These are phyloP conservation scores for Diglossa brunneiventris DNA, from an alignment of 2,113 vertebrate species.

Conservation along the genomic window DNA sequence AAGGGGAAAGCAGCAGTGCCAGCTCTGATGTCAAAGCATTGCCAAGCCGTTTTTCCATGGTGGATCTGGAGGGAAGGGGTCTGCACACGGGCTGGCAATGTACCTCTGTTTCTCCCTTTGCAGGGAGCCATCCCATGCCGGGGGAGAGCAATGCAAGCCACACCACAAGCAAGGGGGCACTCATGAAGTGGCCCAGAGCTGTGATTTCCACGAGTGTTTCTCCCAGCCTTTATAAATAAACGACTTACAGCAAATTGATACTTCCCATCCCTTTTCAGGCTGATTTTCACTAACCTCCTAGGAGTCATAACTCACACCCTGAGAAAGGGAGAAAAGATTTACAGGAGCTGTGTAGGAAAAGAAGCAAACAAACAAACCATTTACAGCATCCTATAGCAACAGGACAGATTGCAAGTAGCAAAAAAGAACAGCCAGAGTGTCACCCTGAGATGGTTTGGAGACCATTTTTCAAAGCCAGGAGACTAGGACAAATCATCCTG, in stretches of 20 bases:
- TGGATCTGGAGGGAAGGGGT: background rate
- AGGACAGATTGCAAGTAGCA: background rate
- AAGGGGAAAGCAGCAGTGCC: background rate
- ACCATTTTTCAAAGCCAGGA: conserved; percentile 6
- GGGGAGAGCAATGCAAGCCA: background rate
- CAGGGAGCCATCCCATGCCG: rapidly evolving
- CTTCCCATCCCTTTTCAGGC: background rate
- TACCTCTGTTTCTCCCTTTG: background rate
- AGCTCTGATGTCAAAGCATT: background rate
- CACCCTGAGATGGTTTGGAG: background rate
- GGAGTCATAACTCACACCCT: background rate
- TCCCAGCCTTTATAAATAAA: background rate
- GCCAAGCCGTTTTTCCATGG: background rate
- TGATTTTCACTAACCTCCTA: conserved; percentile 7
- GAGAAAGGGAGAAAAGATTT: conserved; percentile 19
- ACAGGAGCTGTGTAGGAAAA: background rate
- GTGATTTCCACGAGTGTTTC: background rate
- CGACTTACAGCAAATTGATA: background rate
- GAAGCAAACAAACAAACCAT: conserved; percentile 5
- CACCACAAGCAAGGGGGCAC: rapidly evolving
- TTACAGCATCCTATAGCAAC: background rate
- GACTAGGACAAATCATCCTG: background rate
- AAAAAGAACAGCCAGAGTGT: background rate
- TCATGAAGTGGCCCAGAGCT: background rate
- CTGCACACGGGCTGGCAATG: rapidly evolving